Evolutionary conservation across 2,113 vertebrate species (phyloP).

Genomic region (Sorex fumeus): DNA sequence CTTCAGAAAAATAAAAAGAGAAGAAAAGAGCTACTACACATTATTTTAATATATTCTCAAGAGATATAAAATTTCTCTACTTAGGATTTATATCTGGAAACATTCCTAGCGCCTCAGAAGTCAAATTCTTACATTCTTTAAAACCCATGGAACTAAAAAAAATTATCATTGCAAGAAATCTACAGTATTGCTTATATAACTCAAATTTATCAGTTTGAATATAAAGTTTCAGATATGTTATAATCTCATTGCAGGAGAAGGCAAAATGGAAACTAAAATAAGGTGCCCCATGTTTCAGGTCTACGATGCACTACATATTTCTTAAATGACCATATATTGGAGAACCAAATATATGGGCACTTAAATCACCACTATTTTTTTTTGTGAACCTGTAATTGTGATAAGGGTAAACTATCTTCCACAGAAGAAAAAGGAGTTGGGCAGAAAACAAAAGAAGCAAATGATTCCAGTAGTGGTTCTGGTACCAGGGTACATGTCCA

Average conservation of each 20-base stretch:
- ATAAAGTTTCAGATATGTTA: not conserved
- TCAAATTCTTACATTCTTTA: not conserved
- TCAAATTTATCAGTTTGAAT: not conserved
- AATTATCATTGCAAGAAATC: not conserved
- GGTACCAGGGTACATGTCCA: not conserved
- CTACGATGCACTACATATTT: not conserved
- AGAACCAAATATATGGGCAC: not conserved
- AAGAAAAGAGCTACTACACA: not conserved
- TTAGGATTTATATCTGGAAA: not conserved
- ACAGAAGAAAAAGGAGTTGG: not conserved
- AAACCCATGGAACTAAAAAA: not conserved
- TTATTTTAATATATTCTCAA: conserved; percentile 31
- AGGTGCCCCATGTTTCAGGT: not conserved
- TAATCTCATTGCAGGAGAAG: not conserved
- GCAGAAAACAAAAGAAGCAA: not conserved
- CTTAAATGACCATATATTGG: not conserved
- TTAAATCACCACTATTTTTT: not conserved
- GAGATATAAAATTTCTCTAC: not conserved
- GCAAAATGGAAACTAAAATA: not conserved
- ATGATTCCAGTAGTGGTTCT: not conserved
- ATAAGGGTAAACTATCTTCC: not conserved
- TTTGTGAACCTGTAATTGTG: not conserved
- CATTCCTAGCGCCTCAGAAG: not conserved
- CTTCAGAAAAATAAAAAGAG: not conserved
- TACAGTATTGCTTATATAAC: not conserved